Percentiles rank a stretch among this genome's conserved stretches.
phyloP scores from a whole-genome alignment of 2,888 invertebrate species.

The Acleris holmiana region DNA sequence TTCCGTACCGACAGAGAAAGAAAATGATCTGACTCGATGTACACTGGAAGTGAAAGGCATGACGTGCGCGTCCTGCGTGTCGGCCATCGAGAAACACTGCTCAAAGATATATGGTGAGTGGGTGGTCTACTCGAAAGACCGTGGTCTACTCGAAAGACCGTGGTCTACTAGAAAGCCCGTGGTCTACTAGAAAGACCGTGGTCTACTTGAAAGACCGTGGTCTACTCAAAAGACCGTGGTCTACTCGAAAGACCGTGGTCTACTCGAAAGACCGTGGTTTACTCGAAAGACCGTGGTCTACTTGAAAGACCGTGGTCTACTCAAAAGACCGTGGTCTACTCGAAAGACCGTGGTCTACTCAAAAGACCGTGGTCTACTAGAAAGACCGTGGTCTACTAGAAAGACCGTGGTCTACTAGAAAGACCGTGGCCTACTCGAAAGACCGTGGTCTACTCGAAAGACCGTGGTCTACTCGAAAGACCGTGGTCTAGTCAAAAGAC shows the following conservation, averaged over 20 bases:
- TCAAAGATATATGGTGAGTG: slow-evolving; percentile 88
- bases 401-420: slow-evolving; percentile 4
- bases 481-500: no score
- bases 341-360: slow-evolving; percentile 4
- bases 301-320: slow-evolving; percentile 9
- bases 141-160: slow-evolving; percentile 9
- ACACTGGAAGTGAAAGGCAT: slow-evolving; percentile 93
- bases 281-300: not conserved
- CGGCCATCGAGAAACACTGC: slow-evolving; percentile 97
- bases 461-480: no score
- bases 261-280: not conserved
- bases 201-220: not conserved
- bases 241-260: not conserved
- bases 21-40: slow-evolving; percentile 72
- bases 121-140: not conserved
- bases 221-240: slow-evolving; percentile 16
- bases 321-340: not conserved
- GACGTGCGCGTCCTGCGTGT: slow-evolving; percentile 98
- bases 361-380: not conserved
- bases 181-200: not conserved
- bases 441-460: no score
- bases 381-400: slow-evolving; percentile 4
- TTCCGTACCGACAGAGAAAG: slow-evolving; percentile 55
- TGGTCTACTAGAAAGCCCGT: slow-evolving; percentile 14
- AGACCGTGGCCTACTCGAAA: not conserved